Percentiles rank a stretch among this genome's conserved stretches.
These are phyloP conservation scores for Gobionotothen gibberifrons DNA, from an alignment of 2,797 vertebrate species.

Conservation along the genomic window DNA sequence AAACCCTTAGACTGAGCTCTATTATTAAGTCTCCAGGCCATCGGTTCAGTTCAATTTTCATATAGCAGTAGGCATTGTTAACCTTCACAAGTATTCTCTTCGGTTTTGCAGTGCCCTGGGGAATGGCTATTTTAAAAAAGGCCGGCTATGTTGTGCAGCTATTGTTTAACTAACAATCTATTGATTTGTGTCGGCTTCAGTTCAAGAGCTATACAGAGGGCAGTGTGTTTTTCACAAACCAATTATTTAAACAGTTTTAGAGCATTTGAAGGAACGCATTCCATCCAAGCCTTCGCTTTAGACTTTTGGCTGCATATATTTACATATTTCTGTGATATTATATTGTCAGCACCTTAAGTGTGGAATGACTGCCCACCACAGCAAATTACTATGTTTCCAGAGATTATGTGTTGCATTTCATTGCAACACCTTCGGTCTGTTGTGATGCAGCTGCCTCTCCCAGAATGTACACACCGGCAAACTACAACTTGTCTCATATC, in stretches of 20 bases:
- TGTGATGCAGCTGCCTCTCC: neutral
- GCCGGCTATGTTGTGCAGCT: conserved; percentile 36
- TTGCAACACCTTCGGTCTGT: conserved; percentile 26
- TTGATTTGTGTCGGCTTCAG: conserved; percentile 69
- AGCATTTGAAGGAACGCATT: neutral
- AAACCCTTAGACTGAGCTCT: conserved; percentile 1
- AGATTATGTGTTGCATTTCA: conserved; percentile 23
- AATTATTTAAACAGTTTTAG: conserved; percentile 22
- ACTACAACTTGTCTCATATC: conserved; percentile 12
- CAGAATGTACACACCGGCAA: conserved; percentile 4
- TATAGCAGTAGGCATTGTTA: conserved; percentile 64
- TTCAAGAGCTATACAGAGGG: neutral
- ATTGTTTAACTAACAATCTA: conserved; percentile 77
- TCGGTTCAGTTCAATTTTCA: conserved; percentile 50
- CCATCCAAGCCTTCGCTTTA: neutral
- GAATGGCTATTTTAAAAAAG: conserved; percentile 66
- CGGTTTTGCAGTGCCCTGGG: conserved; percentile 41
- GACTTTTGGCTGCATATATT: neutral
- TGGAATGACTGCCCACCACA: neutral
- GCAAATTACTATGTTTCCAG: conserved; percentile 1
- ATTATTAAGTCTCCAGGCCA: conserved; percentile 32
- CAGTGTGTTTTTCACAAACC: conserved; percentile 38
- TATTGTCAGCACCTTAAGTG: conserved; percentile 3
- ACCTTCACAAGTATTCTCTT: conserved; percentile 66
- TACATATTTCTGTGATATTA: conserved; percentile 9